Evolutionary conservation across 2,113 vertebrate species (phyloP), one percentile per base, ranked within the genome.

Genomic region (Pandion haliaetus): DNA sequence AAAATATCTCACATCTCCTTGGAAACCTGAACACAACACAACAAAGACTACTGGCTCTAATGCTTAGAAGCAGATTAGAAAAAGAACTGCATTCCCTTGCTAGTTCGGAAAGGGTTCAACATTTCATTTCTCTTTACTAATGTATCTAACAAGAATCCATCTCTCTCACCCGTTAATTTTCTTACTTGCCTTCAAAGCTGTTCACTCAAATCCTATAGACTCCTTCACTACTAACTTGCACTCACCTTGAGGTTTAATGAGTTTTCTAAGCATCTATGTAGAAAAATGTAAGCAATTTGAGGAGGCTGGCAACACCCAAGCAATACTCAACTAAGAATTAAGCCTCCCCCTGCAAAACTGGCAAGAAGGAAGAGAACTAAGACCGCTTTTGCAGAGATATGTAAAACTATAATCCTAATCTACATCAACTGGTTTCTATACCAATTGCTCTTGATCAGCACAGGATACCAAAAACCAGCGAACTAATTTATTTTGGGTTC

Each of bases 1-100:
- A 91, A 95, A 95, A 95, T 95, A 87, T 88, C 89, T 77, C 23
- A 2, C 17, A 91, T 97, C 91, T 95, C 96, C 96, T 94, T 95
- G 95, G 95, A 95, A 97, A 97, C 96, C 74, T 47, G 86, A 95
- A 69, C 50, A 90, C 44, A 95, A 65, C 58, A 81, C 69, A 91
- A 88, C 67, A 77, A 44, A 91, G 86, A 55, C 52, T 19, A 54
- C 86, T 92, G 63, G 52, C 20, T 90, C 59, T 57, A 36, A 84
- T 6, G 36, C 83, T 89, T n/a, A 54, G 36, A 82, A 86, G 49
- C 66, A 87, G 62, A 54, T 49, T 77, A 82, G 70, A 94, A 86
- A 93, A 82, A 94, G 76, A 95, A 72, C 14, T 61, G 23, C 71
- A 87, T 82, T 95, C 70, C 50, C 32, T 54, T 70, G n/a, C 66